Evolutionary conservation across 2,888 invertebrate species (phyloP), one percentile per base, ranked within the genome.

Genomic region (Drosophila imparisetae): DNA sequence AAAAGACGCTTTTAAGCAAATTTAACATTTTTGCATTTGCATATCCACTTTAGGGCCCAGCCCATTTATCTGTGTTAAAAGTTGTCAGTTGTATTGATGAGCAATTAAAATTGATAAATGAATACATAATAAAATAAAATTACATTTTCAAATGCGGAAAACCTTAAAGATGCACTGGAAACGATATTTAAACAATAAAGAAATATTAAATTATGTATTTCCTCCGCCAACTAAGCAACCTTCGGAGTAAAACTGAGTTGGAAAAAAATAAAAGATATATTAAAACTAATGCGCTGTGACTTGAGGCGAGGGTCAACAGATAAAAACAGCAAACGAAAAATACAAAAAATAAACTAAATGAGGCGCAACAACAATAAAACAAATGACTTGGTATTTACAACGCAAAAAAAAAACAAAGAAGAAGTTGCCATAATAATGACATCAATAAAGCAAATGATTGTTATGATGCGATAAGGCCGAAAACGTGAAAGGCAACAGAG

Each of bases 391-490:
- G 38, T 72, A 72, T 81, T 81, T 78, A 75, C 59, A 71, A 61
- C 50, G 30, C 40, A 53, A 7, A 52, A 48, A 8, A 45, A 52
- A 27, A 61, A 65, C n/a, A n/a, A n/a, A n/a, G n/a, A 65, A 59
- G 67, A 72, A 86, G 81, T 89, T 84, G 72, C 60, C 77, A 78
- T 71, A 76, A 83, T 88, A 90, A 88, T 88, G 90, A 83, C 90
- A 79, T 88, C 75, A 81, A 90, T 79, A 86, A 86, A 72, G 83
- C 86, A 61, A 83, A 83, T 71, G 88, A 88, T 85, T 78, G 81
- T 71, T 73, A 68, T 74, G 72, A 72, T 76, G 75, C 84, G 86
- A 90, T 86, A 86, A 88, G 74, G 66, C 75, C 60, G 15, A 53
- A 66, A 81, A 70, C 60, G 75, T 75, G 75, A 59, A 75, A 61